Evolutionary conservation across 2,113 vertebrate species (phyloP).

Genomic region (Ictidomys tridecemlineatus): DNA sequence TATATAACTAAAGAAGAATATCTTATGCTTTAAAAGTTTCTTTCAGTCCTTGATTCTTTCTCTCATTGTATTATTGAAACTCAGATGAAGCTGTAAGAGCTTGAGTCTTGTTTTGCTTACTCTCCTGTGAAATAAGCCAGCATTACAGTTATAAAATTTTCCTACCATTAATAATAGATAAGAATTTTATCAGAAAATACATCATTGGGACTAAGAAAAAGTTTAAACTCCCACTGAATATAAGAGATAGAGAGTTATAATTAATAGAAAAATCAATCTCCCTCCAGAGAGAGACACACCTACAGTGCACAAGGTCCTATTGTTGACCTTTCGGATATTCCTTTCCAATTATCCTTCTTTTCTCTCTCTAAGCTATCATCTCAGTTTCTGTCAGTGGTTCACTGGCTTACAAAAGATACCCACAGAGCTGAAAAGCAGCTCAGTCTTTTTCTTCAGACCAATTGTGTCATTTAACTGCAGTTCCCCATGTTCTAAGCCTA

Average conservation of each 20-base stretch:
- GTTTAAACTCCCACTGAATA: not conserved
- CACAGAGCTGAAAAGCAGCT: constrained; percentile 55
- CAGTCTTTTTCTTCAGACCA: constrained; percentile 8
- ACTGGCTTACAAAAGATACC: not conserved
- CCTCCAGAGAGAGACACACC: not conserved
- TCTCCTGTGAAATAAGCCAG: not conserved
- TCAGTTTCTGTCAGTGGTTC: not conserved
- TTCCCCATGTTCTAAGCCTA: not conserved
- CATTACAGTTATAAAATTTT: not conserved
- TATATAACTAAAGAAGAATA: not conserved
- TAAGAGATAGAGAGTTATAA: constrained; percentile 35
- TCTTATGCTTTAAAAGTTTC: not conserved
- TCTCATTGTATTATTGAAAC: not conserved
- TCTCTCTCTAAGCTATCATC: constrained; percentile 46
- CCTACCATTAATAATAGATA: constrained; percentile 10
- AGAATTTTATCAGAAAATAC: constrained; percentile 60
- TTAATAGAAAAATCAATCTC: constrained; percentile 55
- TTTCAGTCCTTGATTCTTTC: not conserved
- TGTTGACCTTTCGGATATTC: constrained; percentile 31
- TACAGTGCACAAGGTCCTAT: not conserved
- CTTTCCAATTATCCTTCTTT: not conserved
- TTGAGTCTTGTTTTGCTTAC: not conserved
- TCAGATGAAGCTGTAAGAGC: not conserved
- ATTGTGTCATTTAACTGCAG: not conserved
- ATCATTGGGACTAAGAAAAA: not conserved